Conservation (phyloP, 1,140 invertebrate genomes). For the Ceratina japonica region DNA sequence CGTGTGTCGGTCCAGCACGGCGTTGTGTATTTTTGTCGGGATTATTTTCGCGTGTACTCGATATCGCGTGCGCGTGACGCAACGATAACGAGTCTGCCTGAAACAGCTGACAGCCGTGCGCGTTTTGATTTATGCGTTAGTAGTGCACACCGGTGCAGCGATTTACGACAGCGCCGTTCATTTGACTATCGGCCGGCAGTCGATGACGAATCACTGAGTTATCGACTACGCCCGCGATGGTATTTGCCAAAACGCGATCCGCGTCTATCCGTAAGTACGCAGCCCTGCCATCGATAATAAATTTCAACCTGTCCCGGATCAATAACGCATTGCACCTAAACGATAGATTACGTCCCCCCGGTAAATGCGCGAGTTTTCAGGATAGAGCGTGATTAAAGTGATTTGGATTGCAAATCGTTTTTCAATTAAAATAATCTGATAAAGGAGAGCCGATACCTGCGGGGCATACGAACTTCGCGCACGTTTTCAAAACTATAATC, state of each 20-base stretch:
- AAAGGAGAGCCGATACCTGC: too few species aligned
- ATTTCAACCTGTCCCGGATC: constrained; percentile 25
- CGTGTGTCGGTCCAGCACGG: not conserved
- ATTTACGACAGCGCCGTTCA: constrained; percentile 54
- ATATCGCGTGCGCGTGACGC: constrained; percentile 35
- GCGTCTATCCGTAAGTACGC: not conserved
- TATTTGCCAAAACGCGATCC: constrained; percentile 59
- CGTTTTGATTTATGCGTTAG: constrained; percentile 59
- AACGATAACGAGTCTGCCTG: constrained; percentile 53
- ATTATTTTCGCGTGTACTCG: constrained; percentile 49
- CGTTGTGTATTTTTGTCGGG: constrained; percentile 22
- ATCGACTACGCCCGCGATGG: constrained; percentile 57
- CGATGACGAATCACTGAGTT: constrained; percentile 61
- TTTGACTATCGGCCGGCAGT: constrained; percentile 60
- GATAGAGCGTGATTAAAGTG: too few species aligned
- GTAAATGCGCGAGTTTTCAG: too few species aligned
- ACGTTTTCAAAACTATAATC: too few species aligned
- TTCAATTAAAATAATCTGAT: too few species aligned
- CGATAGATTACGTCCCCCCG: too few species aligned
- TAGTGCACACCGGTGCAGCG: constrained; percentile 52
- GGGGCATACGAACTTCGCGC: too few species aligned
- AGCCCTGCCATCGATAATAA: constrained; percentile 42
- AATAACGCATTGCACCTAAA: constrained; percentile 20
- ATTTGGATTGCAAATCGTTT: too few species aligned
- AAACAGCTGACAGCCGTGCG: constrained; percentile 51